Base-by-base conservation (phyloP, 2,113 vertebrate species). In the Tachysurus fulvidraco region DNA sequence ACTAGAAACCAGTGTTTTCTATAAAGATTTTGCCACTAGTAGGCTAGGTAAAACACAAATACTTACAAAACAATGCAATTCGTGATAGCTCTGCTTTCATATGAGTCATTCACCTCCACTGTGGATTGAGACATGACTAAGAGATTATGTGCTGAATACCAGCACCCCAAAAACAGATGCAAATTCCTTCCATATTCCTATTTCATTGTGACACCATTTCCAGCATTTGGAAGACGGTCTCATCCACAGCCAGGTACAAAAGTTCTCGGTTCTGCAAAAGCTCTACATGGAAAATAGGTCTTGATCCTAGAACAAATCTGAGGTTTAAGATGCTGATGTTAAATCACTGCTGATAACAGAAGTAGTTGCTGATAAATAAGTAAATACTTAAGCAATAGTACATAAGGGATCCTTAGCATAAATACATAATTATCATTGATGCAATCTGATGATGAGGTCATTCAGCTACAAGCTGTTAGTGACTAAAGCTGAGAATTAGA, bases 371-470 rank as follows among this genome's bases (percentile, higher is more conserved):
- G 23, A 82, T 8, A 60, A 81, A 44, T 44, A 82, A 65, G 25
- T 46, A 12, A 44, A 65, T 82, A 82, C 57, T 82, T 14, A 82
- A 65, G 41, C 41, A 82, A 82, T 19, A 50, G 59, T 82, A 65
- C 80, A 65, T 65, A 64, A 50, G 60, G 7, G 23, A 28, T 82
- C 25, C 60, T 65, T 23, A 46, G 60, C 81, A 82, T 52, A 82
- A 41, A 82, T 82, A 82, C 60, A 64, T 50, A 62, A 81, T 81
- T 46, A 81, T 50, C 9, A 30, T 76, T 52, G n/a, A 77, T 28
- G 64, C 30, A 41, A 59, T 65, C 64, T 59, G 5, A 65, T 86
- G 64, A 86, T 71, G 52, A 86, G 77, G 36, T 81, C 77, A 55
- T 52, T 64, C 50, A 86, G 30, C 77, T 54, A 69, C 19, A 30